Evolutionary conservation across 2,888 invertebrate genomes (phyloP).

Genomic region (Yponomeuta plumbellus): DNA sequence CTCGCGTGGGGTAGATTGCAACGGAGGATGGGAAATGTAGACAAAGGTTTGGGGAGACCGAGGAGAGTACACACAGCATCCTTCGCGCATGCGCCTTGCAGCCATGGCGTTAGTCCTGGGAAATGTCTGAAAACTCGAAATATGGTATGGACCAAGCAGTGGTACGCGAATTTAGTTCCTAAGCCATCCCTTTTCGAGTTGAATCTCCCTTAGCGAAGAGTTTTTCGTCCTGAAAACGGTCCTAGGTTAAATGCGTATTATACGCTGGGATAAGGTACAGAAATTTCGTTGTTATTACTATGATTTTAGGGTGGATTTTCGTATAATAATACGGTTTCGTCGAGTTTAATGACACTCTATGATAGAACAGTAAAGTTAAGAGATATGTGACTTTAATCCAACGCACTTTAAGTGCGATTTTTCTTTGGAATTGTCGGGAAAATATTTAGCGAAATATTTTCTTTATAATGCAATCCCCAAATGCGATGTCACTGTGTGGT

Average conservation of each 20-base stretch:
- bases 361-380: not conserved
- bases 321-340: not conserved
- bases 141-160: not conserved
- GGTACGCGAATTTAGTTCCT: not conserved
- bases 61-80: not conserved
- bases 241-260: not conserved
- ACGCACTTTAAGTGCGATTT: not conserved
- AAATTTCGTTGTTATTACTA: not conserved
- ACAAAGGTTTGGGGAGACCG: not conserved
- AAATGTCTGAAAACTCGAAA: not conserved
- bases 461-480: not conserved
- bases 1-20: not conserved
- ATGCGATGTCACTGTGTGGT: constrained; percentile 2
- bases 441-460: not conserved
- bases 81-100: not conserved
- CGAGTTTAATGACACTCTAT: constrained; percentile 4
- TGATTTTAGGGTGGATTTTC: not conserved
- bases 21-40: constrained; percentile 6
- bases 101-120: not conserved
- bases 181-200: not conserved
- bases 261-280: not conserved
- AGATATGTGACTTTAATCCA: not conserved
- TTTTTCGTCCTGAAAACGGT: not conserved
- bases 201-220: not conserved
- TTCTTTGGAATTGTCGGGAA: not conserved